phyloP scores from a whole-genome alignment of 2,888 invertebrate genomes.

The Euspilapteryx auroguttella region DNA sequence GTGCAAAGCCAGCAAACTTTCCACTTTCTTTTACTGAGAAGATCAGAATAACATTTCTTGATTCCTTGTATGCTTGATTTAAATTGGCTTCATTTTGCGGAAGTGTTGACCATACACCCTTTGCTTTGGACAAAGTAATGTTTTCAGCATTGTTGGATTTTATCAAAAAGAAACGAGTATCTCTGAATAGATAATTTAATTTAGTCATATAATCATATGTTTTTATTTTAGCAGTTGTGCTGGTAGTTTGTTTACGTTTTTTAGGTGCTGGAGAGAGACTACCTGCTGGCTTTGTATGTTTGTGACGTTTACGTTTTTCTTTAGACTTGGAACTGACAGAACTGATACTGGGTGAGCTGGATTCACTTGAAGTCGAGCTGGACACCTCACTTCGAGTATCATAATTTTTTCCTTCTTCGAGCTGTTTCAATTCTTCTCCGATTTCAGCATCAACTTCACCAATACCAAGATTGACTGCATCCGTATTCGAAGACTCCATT shows the following conservation, averaged over 20 bases:
- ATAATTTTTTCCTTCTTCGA: conserved; percentile 73
- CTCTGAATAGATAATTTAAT: conserved; percentile 91
- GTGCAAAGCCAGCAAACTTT: conserved; percentile 91
- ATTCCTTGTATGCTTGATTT: conserved; percentile 91
- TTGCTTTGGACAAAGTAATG: conserved; percentile 90
- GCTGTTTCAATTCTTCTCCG: conserved; percentile 77
- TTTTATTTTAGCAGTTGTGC: conserved; percentile 51
- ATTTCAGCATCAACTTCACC: conserved; percentile 73
- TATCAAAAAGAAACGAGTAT: conserved; percentile 93
- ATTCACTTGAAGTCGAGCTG: conserved; percentile 73
- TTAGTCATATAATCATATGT: conserved; percentile 86
- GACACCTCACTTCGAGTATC: conserved; percentile 90
- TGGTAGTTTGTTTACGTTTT: conserved; percentile 31
- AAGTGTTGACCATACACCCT: conserved; percentile 97
- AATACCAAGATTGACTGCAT: conserved; percentile 67
- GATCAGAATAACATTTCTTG: conserved; percentile 90
- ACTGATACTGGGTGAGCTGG: conserved; percentile 76
- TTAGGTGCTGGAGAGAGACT: conserved; percentile 23
- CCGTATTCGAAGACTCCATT: conserved; percentile 58
- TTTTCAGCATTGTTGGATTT: conserved; percentile 98
- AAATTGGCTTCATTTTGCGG: conserved; percentile 96
- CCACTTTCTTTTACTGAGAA: conserved; percentile 99
- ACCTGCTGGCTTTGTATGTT: conserved; percentile 50
- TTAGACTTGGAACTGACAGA: conserved; percentile 73
- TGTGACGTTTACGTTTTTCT: conserved; percentile 40